Evolutionary conservation across 92 coral and sea anemone species (phyloP).

Genomic region (Parazoanthus darwini): DNA sequence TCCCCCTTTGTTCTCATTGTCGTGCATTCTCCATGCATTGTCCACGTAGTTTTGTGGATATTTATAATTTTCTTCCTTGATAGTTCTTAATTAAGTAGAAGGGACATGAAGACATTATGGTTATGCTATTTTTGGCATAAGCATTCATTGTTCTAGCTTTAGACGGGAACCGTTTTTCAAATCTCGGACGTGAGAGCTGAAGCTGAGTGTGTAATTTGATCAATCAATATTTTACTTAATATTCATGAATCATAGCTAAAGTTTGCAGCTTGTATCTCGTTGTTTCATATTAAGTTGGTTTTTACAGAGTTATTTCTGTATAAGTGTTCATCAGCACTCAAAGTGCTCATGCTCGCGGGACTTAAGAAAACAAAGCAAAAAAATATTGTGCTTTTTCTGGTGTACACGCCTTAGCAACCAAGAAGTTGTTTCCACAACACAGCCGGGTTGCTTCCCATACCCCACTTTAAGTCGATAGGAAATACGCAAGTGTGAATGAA

Average conservation of each 20-base stretch:
- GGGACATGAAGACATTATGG: not conserved
- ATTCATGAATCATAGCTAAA: not conserved
- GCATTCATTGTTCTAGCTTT: not conserved
- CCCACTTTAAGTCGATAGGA: not conserved
- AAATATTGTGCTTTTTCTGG: not conserved
- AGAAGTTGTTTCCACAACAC: not conserved
- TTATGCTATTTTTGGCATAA: not conserved
- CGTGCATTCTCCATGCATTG: too few species aligned
- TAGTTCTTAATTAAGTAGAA: too few species aligned
- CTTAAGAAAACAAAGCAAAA: not conserved
- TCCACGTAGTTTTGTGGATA: too few species aligned
- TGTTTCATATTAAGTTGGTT: too few species aligned
- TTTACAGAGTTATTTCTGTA: too few species aligned
- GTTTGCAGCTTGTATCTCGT: too few species aligned
- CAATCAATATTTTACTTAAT: too few species aligned
- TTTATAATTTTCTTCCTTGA: too few species aligned
- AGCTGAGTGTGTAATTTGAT: too few species aligned
- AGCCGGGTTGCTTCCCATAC: not conserved
- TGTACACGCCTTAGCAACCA: not conserved
- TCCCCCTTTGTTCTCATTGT: too few species aligned
- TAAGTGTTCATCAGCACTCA: too few species aligned
- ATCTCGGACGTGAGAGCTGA: not conserved
- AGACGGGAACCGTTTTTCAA: not conserved
- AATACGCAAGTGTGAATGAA: not conserved
- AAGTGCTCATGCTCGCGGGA: not conserved